phyloP scores from a whole-genome alignment of 2,113 vertebrate species.

The Micronycteris hirsuta region DNA sequence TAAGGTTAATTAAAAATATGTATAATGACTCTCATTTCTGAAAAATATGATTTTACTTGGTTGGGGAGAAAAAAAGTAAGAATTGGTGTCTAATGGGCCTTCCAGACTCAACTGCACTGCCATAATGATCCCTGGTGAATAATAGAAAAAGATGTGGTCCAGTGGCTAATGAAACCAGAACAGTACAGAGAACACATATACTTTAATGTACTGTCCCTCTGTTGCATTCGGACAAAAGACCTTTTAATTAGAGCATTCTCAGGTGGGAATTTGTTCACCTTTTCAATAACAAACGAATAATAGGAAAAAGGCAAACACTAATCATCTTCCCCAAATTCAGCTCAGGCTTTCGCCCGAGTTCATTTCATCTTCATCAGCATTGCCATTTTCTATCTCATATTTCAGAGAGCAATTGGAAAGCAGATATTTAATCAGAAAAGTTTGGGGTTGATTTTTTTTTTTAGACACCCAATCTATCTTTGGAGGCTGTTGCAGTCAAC shows the following conservation, averaged over 20 bases:
- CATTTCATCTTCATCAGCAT: conserved; percentile 75
- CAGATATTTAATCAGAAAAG: conserved; percentile 75
- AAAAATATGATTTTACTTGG: not conserved
- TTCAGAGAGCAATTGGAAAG: conserved; percentile 64
- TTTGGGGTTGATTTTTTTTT: conserved; percentile 64
- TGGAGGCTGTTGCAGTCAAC: conserved; percentile 48
- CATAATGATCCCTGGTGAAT: not conserved
- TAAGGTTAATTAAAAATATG: conserved; percentile 38
- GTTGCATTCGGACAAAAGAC: conserved; percentile 62
- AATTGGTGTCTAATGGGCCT: not conserved
- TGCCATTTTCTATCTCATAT: conserved; percentile 69
- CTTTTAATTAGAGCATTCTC: conserved; percentile 77
- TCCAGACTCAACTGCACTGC: not conserved
- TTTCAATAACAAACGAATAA: conserved; percentile 32
- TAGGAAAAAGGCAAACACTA: conserved; percentile 71
- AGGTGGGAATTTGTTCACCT: conserved; percentile 55
- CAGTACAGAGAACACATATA: conserved; percentile 21
- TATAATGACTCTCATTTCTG: not conserved
- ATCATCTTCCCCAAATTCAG: conserved; percentile 77
- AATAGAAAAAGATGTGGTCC: conserved; percentile 50
- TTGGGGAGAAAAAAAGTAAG: not conserved
- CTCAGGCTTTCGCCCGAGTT: conserved; percentile 70
- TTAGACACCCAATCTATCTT: conserved; percentile 50
- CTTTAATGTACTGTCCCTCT: conserved; percentile 69
- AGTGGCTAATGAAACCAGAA: conserved; percentile 51